phyloP scores from a whole-genome alignment of 2,797 vertebrate genomes.

The Lophura swinhoii region DNA sequence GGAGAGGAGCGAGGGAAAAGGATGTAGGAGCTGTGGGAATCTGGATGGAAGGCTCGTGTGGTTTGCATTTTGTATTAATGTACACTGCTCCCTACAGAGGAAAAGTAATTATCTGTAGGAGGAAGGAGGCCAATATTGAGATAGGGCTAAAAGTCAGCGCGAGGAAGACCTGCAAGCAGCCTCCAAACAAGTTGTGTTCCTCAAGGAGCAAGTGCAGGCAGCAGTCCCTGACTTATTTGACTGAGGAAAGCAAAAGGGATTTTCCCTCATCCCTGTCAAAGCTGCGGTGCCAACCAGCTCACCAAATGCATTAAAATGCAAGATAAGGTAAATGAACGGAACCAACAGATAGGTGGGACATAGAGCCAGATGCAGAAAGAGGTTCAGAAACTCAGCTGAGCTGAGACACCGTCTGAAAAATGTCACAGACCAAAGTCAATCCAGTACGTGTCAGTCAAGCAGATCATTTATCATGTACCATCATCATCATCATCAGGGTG shows the following conservation, averaged over 20 bases:
- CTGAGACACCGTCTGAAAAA: background rate
- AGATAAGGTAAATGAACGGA: background rate
- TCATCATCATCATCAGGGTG: background rate
- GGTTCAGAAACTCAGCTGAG: background rate
- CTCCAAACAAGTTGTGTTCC: background rate
- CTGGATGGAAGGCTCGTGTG: background rate
- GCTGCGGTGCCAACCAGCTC: background rate
- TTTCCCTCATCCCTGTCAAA: background rate
- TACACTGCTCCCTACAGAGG: background rate
- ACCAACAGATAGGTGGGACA: background rate
- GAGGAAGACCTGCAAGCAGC: background rate
- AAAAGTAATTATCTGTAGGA: background rate
- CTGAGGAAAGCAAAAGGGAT: background rate
- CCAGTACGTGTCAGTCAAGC: background rate
- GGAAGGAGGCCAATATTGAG: background rate
- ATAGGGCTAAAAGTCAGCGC: background rate
- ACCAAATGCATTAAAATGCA: background rate
- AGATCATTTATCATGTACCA: background rate
- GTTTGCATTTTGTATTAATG: background rate
- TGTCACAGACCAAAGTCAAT: background rate
- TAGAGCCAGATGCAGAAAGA: rapidly evolving
- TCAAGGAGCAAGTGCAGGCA: conserved; percentile 28
- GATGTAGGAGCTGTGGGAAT: background rate
- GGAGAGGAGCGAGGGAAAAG: background rate
- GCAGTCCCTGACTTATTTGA: background rate